Evolutionary conservation across 2,113 vertebrate species (phyloP).

Genomic region (Macroglossus sobrinus): DNA sequence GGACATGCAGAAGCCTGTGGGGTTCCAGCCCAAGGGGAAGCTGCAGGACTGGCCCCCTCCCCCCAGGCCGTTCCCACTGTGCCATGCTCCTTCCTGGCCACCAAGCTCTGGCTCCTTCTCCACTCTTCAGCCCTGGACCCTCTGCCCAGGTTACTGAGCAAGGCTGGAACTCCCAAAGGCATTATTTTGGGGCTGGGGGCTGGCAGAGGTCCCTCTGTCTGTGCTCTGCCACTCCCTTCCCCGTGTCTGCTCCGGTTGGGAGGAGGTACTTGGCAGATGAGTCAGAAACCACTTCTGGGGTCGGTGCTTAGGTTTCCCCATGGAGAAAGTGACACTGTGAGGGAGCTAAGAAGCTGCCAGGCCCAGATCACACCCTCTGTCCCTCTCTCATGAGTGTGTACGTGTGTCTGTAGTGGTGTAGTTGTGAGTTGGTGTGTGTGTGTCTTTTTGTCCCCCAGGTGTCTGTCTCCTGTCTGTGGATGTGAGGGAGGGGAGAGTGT

Average conservation of each 20-base stretch:
- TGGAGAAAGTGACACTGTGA: slow-evolving; percentile 18
- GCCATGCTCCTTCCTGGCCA: background rate
- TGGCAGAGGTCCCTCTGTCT: background rate
- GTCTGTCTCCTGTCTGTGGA: background rate
- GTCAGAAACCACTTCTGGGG: slow-evolving; percentile 21
- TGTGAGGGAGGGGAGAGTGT: background rate
- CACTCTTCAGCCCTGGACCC: background rate
- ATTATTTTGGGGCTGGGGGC: background rate
- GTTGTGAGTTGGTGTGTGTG: background rate
- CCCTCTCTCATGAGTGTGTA: background rate
- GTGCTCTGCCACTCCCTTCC: background rate
- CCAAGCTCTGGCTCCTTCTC: background rate
- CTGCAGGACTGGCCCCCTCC: background rate
- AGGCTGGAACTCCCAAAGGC: background rate
- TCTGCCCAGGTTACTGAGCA: background rate
- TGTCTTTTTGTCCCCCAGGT: background rate
- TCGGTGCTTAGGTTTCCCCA: slow-evolving; percentile 23
- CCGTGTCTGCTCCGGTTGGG: background rate
- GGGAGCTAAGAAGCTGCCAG: slow-evolving; percentile 43
- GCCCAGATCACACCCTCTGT: background rate
- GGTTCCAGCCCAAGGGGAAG: background rate
- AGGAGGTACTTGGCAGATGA: background rate
- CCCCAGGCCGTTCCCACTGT: background rate
- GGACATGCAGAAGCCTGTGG: background rate
- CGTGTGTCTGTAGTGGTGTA: background rate